phyloP scores from a whole-genome alignment of 2,113 vertebrate genomes.

The Oncorhynchus gorbuscha region DNA sequence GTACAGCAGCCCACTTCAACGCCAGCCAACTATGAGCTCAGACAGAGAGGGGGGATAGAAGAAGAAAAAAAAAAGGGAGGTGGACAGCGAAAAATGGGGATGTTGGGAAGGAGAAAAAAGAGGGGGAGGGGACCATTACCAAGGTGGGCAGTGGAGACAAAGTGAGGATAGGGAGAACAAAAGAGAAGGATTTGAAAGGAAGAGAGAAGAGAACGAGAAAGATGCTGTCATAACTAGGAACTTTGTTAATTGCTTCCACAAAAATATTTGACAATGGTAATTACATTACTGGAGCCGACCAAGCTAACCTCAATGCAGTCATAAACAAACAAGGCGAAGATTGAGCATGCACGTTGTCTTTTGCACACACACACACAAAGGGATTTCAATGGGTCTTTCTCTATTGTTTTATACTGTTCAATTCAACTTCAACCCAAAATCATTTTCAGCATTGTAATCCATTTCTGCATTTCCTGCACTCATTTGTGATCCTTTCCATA shows the following conservation, averaged over 20 bases:
- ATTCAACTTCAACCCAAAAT: no score
- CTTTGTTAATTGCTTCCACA: no score
- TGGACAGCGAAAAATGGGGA: not conserved
- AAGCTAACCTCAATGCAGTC: not conserved
- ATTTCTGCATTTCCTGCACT: no score
- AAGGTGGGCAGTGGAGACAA: constrained; percentile 10
- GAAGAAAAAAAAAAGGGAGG: not conserved
- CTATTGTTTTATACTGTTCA: no score
- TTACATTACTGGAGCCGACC: constrained; percentile 23
- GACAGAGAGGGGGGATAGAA: constrained; percentile 15
- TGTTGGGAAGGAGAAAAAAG: not conserved
- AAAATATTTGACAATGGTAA: no score
- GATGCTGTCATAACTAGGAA: constrained; percentile 38
- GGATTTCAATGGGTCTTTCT: no score
- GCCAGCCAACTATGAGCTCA: constrained; percentile 66
- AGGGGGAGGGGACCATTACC: not conserved
- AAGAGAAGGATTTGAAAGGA: constrained; percentile 19
- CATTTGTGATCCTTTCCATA: no score
- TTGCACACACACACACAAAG: not conserved
- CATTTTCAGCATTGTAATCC: no score
- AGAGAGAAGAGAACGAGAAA: not conserved
- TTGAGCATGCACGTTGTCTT: constrained; percentile 4
- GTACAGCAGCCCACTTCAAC: constrained; percentile 47
- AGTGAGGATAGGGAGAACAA: constrained; percentile 15
- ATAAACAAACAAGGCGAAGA: not conserved